A percentile compares a stretch with the other conserved stretches of the same genome.
These are phyloP conservation scores for Euura saliciscinereae DNA, from an alignment of 1,140 invertebrate genomes.

Conservation along the genomic window DNA sequence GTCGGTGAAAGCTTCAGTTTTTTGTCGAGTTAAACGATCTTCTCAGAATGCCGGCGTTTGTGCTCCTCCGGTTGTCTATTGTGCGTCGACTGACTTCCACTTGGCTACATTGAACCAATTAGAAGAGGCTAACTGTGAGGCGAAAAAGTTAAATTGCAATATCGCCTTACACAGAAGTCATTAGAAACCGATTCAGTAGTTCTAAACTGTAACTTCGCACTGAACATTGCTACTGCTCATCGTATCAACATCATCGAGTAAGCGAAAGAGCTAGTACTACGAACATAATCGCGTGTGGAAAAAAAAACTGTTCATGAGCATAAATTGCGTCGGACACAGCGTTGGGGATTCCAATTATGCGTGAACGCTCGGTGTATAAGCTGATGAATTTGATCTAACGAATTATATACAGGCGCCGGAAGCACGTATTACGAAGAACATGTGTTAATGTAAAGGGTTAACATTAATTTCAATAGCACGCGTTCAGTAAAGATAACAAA, in stretches of 20 bases:
- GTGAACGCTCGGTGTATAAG: constrained; percentile 32
- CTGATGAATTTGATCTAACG: constrained; percentile 55
- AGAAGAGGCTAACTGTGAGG: background rate
- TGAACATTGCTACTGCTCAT: no score
- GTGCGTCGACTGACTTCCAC: constrained; percentile 1
- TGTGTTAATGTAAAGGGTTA: constrained; percentile 53
- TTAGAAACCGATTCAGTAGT: constrained; percentile 3
- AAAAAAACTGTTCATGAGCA: no score
- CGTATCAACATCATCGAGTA: no score
- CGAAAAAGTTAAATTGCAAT: constrained; percentile 7
- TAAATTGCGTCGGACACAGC: no score
- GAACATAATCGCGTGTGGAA: no score
- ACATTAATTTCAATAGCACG: constrained; percentile 62
- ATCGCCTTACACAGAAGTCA: constrained; percentile 6
- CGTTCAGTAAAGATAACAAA: constrained; percentile 59
- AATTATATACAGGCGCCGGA: constrained; percentile 43
- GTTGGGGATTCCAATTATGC: background rate
- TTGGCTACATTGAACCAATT: constrained; percentile 3
- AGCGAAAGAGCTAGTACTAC: no score
- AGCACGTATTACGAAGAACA: constrained; percentile 55
- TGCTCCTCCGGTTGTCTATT: background rate
- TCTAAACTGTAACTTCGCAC: background rate
- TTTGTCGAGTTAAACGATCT: constrained; percentile 7
- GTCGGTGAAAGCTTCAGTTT: background rate
- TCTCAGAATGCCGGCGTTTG: constrained; percentile 2